Evolutionary conservation across 2,888 invertebrate genomes (phyloP).

Genomic region (Drosophila paramelanica): DNA sequence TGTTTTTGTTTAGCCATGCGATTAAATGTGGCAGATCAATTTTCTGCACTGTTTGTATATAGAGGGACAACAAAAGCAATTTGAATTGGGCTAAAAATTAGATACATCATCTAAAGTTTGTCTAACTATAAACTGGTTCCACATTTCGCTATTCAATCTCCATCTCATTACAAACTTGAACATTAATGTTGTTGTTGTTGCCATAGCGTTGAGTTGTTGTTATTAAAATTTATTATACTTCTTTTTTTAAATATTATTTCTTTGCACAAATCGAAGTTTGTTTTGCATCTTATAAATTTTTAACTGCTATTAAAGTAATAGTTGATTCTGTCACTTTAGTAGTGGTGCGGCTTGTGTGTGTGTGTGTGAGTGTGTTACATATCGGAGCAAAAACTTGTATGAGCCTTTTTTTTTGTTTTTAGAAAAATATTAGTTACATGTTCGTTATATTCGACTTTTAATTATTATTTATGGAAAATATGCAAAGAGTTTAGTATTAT

Average conservation of each 20-base stretch:
- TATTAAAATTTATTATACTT: slow-evolving; percentile 21
- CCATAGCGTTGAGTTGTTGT: slow-evolving; percentile 14
- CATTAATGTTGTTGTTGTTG: slow-evolving; percentile 20
- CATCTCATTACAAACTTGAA: slow-evolving; percentile 38
- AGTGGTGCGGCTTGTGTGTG: slow-evolving; percentile 52
- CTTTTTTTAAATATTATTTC: slow-evolving; percentile 10
- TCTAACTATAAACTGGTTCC: slow-evolving; percentile 71
- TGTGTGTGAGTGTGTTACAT: slow-evolving; percentile 31
- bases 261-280: slow-evolving; percentile 35
- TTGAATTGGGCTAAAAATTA: slow-evolving; percentile 73
- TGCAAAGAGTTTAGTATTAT: slow-evolving; percentile 43
- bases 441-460: slow-evolving; percentile 39
- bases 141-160: slow-evolving; percentile 28
- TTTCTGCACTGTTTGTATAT: slow-evolving; percentile 1
- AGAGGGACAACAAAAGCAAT: slow-evolving; percentile 69
- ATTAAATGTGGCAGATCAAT: slow-evolving; percentile 32
- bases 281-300: slow-evolving; percentile 51
- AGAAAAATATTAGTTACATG: slow-evolving; percentile 72
- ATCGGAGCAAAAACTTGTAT: slow-evolving; percentile 67
- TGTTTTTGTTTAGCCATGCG: slow-evolving; percentile 1
- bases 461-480: slow-evolving; percentile 39
- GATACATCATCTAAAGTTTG: slow-evolving; percentile 70
- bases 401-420: slow-evolving; percentile 66
- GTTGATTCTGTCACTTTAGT: slow-evolving; percentile 51
- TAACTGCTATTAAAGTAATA: slow-evolving; percentile 78